phyloP scores from a whole-genome alignment of 2,888 invertebrate species.

The Pteria penguin region DNA sequence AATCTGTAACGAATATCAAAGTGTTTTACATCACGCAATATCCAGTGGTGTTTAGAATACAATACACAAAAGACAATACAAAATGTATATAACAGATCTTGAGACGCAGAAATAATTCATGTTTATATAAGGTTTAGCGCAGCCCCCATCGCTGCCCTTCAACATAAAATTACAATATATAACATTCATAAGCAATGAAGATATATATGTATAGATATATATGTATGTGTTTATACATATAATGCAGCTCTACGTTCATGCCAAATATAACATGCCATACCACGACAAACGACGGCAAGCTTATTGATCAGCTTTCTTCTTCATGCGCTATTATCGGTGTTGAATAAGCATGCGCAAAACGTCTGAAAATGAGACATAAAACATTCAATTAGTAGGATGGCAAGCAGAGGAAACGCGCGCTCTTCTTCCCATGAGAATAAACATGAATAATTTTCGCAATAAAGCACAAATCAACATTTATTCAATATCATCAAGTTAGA shows the following conservation, averaged over 20 bases:
- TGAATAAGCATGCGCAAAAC: slow-evolving; percentile 37
- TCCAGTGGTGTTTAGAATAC: too few relatives aligned
- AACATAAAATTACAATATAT: too few relatives aligned
- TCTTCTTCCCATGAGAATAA: slow-evolving; percentile 53
- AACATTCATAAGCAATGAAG: too few relatives aligned
- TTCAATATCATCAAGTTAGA: slow-evolving; percentile 7
- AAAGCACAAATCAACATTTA: slow-evolving; percentile 31
- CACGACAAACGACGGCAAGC: slow-evolving; percentile 10
- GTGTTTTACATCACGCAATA: too few relatives aligned
- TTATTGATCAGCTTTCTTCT: slow-evolving; percentile 5
- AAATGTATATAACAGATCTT: too few relatives aligned
- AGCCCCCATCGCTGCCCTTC: too few relatives aligned
- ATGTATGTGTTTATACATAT: background rate
- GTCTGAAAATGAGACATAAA: slow-evolving; percentile 24
- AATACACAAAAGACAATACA: too few relatives aligned
- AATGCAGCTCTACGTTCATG: too few relatives aligned
- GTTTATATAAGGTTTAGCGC: too few relatives aligned
- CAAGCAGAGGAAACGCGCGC: slow-evolving; percentile 43
- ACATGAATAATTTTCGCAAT: slow-evolving; percentile 36
- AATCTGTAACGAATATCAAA: too few relatives aligned
- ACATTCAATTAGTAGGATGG: slow-evolving; percentile 27
- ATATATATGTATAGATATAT: background rate
- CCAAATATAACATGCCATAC: slow-evolving; percentile 33
- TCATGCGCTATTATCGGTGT: slow-evolving; percentile 26
- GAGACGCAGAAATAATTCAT: too few relatives aligned